These are phyloP conservation scores for Rutpela maculata DNA, from an alignment of 2,888 invertebrate species.

Conservation along the genomic window DNA sequence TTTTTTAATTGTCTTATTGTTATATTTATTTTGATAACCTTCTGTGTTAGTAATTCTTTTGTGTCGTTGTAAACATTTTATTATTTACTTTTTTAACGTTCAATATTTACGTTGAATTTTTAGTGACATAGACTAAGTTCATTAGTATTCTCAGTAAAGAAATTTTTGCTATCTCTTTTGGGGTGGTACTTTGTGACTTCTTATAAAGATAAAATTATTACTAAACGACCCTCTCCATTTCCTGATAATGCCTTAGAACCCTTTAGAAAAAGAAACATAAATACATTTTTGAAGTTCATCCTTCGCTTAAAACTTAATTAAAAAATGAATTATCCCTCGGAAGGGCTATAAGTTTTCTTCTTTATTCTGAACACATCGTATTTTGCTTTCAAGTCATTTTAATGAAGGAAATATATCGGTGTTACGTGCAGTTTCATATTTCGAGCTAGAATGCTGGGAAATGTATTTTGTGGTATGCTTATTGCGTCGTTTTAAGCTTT, in stretches of 20 bases:
- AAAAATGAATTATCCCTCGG: conserved; percentile 34
- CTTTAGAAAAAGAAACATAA: conserved; percentile 3
- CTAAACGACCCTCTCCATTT: background rate
- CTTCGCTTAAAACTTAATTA: conserved; percentile 39
- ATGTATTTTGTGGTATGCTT: conserved; percentile 12
- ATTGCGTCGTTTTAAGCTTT: background rate
- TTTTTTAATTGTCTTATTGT: too few relatives aligned
- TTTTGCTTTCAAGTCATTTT: conserved; percentile 37
- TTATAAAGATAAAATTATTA: too few relatives aligned
- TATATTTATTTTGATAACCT: too few relatives aligned
- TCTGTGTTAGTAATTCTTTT: too few relatives aligned
- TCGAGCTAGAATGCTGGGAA: background rate
- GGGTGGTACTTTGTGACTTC: too few relatives aligned
- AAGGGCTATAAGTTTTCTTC: conserved; percentile 25
- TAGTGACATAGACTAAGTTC: too few relatives aligned
- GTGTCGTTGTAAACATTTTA: too few relatives aligned
- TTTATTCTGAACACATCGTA: conserved; percentile 42
- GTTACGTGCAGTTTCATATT: conserved; percentile 40
- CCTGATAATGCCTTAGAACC: background rate
- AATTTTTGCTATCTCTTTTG: too few relatives aligned
- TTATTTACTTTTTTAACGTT: too few relatives aligned
- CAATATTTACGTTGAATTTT: too few relatives aligned
- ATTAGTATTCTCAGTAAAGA: too few relatives aligned
- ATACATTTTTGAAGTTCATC: conserved; percentile 22
- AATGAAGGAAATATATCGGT: conserved; percentile 38